Evolutionary conservation across 2,888 invertebrate genomes (phyloP), one percentile per base, ranked within the genome.

Genomic region (Caradrina kadenii): DNA sequence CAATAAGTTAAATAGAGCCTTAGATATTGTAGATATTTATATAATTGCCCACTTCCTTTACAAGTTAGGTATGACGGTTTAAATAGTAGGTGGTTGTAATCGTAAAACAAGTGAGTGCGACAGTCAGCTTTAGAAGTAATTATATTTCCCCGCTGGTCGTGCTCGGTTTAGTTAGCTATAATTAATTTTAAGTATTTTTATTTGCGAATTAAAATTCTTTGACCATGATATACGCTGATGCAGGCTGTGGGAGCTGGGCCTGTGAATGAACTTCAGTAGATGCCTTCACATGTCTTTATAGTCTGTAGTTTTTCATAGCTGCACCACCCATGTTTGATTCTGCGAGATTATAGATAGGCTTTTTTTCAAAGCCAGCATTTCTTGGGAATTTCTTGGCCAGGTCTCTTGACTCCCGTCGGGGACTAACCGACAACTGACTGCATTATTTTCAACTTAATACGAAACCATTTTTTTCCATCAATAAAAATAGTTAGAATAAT

Each of bases 31-130:
- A 70, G 68, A 50, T 73, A 76, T 83, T 68, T 67, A 73, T 70
- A 76, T 83, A 82, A 84, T 84, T 76, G 63, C 35, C 49, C 10
- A 68, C 71, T 83, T 83, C 85, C 85, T 73, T 79, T 73, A 79
- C 84, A 80, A 80, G 69, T 70, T 78, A 76, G 75, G 73, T 72
- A 69, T 35, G 75, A 70, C 65, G 71, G 71, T 79, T 76, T 77
- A 71, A 79, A 80, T 76, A 67, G 53, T 63, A 76, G 65, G 53
- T 63, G 70, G 65, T 62, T 77, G 76, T 66, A 70, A 76, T 63
- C 50, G 26, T 80, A 63, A 64, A 76, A 76, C 76, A 70, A 72
- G 55, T 31, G 45, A 66, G 11, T 26, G 50, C 71, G 54, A 80
- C 54, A 64, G 64, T 66, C 62, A 21, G 39, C 49, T 61, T 63